A percentile compares a stretch with the other conserved stretches of the same genome.
Evolutionary conservation across 2,113 vertebrate genomes (phyloP).

Genomic region (Pimephales promelas): DNA sequence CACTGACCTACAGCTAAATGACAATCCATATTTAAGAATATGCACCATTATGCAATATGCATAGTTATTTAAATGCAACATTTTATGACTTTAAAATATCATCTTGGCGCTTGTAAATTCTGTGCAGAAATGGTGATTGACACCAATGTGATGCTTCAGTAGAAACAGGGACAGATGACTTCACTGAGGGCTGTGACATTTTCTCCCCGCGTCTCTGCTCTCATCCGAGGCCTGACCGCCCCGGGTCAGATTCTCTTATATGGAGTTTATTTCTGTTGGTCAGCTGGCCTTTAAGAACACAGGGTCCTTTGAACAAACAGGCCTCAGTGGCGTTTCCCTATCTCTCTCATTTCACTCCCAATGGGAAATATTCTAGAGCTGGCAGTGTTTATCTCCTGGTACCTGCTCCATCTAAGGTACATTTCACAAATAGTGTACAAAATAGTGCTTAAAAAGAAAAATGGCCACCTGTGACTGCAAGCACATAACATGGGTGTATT

Average conservation of each 20-base stretch:
- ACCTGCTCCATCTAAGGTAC: background rate
- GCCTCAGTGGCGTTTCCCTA: background rate
- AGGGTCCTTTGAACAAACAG: slow-evolving; percentile 39
- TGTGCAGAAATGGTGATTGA: slow-evolving; percentile 27
- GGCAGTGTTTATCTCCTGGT: slow-evolving; percentile 15
- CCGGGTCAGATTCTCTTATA: slow-evolving; percentile 64
- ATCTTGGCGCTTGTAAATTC: slow-evolving; percentile 28
- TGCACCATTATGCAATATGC: slow-evolving; percentile 1
- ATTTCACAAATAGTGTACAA: background rate
- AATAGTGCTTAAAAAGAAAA: background rate
- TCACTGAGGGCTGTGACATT: slow-evolving; percentile 67
- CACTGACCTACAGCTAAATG: slow-evolving; percentile 20
- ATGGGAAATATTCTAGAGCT: slow-evolving; percentile 3
- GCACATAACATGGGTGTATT: background rate
- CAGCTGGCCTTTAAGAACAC: slow-evolving; percentile 59
- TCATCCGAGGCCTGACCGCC: slow-evolving; percentile 64
- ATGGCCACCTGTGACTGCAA: background rate
- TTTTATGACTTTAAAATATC: slow-evolving; percentile 1
- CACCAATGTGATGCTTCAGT: slow-evolving; percentile 18
- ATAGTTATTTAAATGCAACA: slow-evolving; percentile 36
- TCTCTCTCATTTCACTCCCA: slow-evolving; percentile 10
- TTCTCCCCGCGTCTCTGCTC: slow-evolving; percentile 57
- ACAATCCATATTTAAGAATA: slow-evolving; percentile 6
- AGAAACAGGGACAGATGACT: slow-evolving; percentile 28
- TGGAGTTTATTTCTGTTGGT: slow-evolving; percentile 63